Percentiles rank a stretch among this genome's conserved stretches.
phyloP scores from a whole-genome alignment of 53 echinoderm and acorn worm genomes.

The Holothuria leucospilota region DNA sequence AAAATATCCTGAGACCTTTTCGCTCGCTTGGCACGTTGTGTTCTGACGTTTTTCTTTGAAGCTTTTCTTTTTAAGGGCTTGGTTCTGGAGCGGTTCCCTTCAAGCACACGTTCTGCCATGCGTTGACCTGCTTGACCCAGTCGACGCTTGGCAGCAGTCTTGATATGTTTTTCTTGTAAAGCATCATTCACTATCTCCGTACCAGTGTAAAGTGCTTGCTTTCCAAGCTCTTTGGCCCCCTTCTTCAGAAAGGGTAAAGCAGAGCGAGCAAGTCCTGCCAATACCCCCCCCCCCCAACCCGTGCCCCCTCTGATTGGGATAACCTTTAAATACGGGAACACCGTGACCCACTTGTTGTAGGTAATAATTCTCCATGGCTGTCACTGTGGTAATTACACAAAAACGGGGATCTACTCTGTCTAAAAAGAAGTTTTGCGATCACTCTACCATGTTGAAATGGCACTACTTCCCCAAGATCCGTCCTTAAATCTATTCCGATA shows the following conservation, averaged over 20 bases:
- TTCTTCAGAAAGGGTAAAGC: too few species aligned
- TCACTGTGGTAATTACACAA: background rate
- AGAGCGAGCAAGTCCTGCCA: conserved; percentile 40
- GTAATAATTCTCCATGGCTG: background rate
- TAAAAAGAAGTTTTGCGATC: too few species aligned
- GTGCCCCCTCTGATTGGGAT: conserved; percentile 37
- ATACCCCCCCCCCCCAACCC: background rate
- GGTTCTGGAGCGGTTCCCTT: background rate
- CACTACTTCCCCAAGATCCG: background rate
- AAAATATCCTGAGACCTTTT: too few species aligned
- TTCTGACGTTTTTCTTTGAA: too few species aligned
- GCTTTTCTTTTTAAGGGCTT: too few species aligned
- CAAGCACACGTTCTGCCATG: conserved; percentile 60
- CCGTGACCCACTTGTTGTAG: conserved; percentile 14
- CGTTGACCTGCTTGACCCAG: conserved; percentile 41
- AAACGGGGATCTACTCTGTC: background rate
- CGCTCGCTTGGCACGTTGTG: too few species aligned
- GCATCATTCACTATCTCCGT: too few species aligned
- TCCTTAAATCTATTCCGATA: background rate
- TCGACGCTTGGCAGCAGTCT: conserved; percentile 18
- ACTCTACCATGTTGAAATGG: background rate
- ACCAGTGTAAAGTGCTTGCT: too few species aligned
- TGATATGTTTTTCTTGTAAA: background rate
- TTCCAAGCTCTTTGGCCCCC: too few species aligned
- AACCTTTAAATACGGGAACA: background rate